Evolutionary conservation across 2,888 invertebrate species (phyloP), one percentile per base, ranked within the genome.

Genomic region (Hirtodrosophila alboralis): DNA sequence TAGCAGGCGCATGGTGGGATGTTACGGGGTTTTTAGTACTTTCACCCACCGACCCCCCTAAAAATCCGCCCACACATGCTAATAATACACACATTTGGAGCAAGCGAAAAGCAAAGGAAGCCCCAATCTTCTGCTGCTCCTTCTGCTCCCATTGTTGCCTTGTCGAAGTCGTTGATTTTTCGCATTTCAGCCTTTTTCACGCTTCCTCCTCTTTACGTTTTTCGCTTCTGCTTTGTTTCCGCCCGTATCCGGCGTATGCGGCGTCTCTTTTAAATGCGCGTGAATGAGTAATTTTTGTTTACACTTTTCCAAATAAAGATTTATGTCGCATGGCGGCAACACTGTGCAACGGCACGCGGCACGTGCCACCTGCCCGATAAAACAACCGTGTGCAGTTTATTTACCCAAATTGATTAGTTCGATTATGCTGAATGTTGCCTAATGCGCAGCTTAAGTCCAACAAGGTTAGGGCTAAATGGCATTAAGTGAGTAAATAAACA

Each of bases 281-380:
- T 62, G 78, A 83, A 78, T 84, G 81, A 83, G 75, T 83, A 84
- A 83, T 84, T 83, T 83, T 75, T 84, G 81, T 81, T 83, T 83
- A 83, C 81, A 81, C 78, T 70, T 84, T 83, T 80, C 72, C 70
- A 84, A 84, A 83, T 79, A 83, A 80, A 84, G 84, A 84, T 83
- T 83, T 84, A 83, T 81, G 81, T 75, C 76, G 76, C 65, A 49
- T 8, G 52, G 48, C 41, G 43, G 31, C 26, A 45, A 37, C 53
- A 38, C 48, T 14, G 53, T 21, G 59, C 41, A 13, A 10, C 52
- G 59, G 60, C 77, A 78, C 69, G 78, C 75, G 78, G 57, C 81
- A 78, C 78, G 64, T 68, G 56, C 70, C 66, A 57, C 65, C 68
- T 38, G 70, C 56, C 41, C 43, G 81, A 78, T 79, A 79, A 79